Evolutionary conservation across 1,140 invertebrate species (phyloP), one percentile per base, ranked within the genome.

Genomic region (Bicyclus anynana): DNA sequence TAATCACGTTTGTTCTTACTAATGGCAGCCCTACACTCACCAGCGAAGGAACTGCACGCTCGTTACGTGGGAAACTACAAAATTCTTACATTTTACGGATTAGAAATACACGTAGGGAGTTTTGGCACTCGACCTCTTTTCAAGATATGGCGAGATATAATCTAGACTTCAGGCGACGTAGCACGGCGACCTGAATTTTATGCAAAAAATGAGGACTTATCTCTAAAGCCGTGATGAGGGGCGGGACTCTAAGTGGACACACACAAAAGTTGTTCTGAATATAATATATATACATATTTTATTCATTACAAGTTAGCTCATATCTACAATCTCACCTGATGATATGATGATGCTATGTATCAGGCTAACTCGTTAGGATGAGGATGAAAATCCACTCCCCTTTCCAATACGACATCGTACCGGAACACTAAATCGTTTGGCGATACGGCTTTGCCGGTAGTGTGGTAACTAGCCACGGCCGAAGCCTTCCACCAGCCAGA

Each of bases 181-280:
- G 42, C 37, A 44, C 26, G 38, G 51, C 51, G 51, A 53, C 51
- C 51, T 44, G 29, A 42, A 53, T 29, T 44, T 44, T 44, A 44
- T 44, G 40, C 40, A 20, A 38, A 53, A 53, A 53, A 44, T 17
- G 51, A 53, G 51, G 51, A 53, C 51, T 53, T 38, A 53, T 53
- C 51, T 53, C 38, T 18, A 27, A 23, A 53, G 51, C 51, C 23
- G 23, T 18, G 51, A 29, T 44, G 40, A 53, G 51, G 40, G 51
- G 14, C 29, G 47, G 17, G 17, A 49, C 14, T 29, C 42, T 10
- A 23, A 53, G 40, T 44, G 40, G 40, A 2, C 37, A 17, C 37
- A 40, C 16, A 44, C 10, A 44, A 44, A 44, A 18, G 17, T 2
- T 2, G 40, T 20, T 44, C 17, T 20, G 40, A 44, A 20, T 44